Conservation (phyloP, 2,888 invertebrate species). For the Fabriciana adippe region DNA sequence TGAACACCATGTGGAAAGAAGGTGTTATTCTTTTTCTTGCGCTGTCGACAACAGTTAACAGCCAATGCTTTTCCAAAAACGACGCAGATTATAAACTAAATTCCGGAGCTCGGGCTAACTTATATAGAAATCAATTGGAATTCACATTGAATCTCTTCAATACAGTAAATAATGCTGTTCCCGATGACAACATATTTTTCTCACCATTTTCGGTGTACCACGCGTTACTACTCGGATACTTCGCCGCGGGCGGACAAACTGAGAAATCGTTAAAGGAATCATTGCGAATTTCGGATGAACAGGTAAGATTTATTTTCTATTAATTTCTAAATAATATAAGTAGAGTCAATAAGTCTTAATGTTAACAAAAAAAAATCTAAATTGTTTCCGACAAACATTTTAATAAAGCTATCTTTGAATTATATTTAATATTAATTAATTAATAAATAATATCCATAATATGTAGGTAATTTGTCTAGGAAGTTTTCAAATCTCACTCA, state of each 20-base stretch:
- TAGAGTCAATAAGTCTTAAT: background rate
- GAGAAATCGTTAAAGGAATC: constrained; percentile 85
- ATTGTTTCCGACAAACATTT: too few species aligned
- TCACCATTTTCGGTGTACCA: constrained; percentile 94
- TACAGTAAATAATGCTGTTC: constrained; percentile 84
- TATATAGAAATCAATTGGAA: constrained; percentile 80
- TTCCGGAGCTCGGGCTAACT: constrained; percentile 58
- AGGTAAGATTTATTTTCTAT: constrained; percentile 66
- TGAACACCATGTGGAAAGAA: constrained; percentile 60
- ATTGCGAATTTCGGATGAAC: constrained; percentile 80
- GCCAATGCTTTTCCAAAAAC: constrained; percentile 75
- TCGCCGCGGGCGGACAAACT: constrained; percentile 87
- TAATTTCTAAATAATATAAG: background rate
- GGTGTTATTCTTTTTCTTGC: constrained; percentile 51
- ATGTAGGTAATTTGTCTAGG: too few species aligned
- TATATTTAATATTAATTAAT: too few species aligned
- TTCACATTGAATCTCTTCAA: constrained; percentile 88
- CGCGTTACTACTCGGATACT: constrained; percentile 89
- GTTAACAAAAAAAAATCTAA: too few species aligned
- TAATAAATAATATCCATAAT: too few species aligned
- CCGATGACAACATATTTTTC: constrained; percentile 90
- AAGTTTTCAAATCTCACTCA: too few species aligned
- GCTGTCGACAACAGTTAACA: constrained; percentile 55
- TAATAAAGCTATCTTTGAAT: too few species aligned
- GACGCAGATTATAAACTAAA: constrained; percentile 70